These are phyloP conservation scores for Nephila pilipes DNA, from an alignment of 1,140 invertebrate genomes.

Conservation along the genomic window DNA sequence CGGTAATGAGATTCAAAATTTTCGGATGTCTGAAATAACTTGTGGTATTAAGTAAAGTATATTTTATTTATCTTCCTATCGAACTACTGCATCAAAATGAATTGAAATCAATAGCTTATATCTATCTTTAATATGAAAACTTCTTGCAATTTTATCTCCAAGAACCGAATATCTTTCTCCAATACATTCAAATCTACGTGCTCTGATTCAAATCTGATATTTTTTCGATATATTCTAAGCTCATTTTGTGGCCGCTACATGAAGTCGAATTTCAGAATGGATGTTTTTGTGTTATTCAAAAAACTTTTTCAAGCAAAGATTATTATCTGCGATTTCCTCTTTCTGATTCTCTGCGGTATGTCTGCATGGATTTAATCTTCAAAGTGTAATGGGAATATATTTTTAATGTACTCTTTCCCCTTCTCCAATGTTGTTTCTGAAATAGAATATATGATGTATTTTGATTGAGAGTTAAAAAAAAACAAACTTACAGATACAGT, in stretches of 20 bases:
- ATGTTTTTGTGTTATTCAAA: not conserved
- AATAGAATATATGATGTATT: not conserved
- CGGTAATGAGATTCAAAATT: too few species aligned
- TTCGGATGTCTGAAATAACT: too few species aligned
- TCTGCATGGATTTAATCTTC: not conserved
- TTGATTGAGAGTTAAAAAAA: not conserved
- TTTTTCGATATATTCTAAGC: not conserved
- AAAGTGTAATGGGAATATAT: slow-evolving; percentile 10
- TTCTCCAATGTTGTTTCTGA: not conserved
- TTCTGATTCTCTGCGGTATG: not conserved
- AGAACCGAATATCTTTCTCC: not conserved
- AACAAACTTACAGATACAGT: not conserved
- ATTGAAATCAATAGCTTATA: not conserved
- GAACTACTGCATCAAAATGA: not conserved
- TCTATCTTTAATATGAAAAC: not conserved
- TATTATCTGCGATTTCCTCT: not conserved
- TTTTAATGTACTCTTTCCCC: not conserved
- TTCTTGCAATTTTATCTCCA: not conserved
- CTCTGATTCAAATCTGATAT: not conserved
- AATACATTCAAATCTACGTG: slow-evolving; percentile 15
- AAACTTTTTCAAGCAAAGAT: not conserved
- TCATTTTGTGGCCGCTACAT: not conserved
- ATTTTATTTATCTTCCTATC: not conserved
- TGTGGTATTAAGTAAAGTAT: too few species aligned
- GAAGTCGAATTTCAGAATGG: not conserved